These are phyloP conservation scores for Balearica regulorum DNA, from an alignment of 2,797 vertebrate species.

Conservation along the genomic window DNA sequence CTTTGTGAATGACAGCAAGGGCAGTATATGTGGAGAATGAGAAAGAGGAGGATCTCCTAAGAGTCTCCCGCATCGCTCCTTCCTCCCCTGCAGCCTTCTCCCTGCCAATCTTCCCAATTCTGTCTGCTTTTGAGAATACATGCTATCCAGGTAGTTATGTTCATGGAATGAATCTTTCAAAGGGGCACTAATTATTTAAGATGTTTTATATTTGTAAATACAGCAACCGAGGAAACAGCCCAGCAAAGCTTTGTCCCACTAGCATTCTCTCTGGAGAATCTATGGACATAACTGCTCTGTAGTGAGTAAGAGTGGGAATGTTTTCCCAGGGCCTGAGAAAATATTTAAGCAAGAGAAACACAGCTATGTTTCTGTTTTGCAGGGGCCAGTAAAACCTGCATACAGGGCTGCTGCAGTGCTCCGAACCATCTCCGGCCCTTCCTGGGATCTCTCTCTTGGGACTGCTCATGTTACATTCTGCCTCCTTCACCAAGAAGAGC, in stretches of 20 bases:
- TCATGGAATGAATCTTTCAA: neutral
- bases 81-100: neutral
- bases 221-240: neutral
- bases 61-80: neutral
- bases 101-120: neutral
- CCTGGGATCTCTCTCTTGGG: slow-evolving; percentile 97
- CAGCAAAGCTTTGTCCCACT: neutral
- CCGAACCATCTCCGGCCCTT: slow-evolving; percentile 91
- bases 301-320: neutral
- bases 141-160: neutral
- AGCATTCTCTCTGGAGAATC: neutral
- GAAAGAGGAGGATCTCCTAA: neutral
- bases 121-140: neutral
- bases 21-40: neutral
- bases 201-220: neutral
- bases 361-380: neutral
- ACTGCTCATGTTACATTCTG: slow-evolving; percentile 94
- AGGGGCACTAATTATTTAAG: neutral
- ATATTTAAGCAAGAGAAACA: neutral
- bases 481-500: slow-evolving; percentile 94
- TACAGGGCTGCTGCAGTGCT: slow-evolving; percentile 97
- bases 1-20: neutral
- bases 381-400: slow-evolving; percentile 49
- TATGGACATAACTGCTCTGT: neutral
- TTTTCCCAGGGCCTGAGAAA: neutral